Conservation (phyloP, 2,113 vertebrate species). For the Dryoscopus gambensis region DNA sequence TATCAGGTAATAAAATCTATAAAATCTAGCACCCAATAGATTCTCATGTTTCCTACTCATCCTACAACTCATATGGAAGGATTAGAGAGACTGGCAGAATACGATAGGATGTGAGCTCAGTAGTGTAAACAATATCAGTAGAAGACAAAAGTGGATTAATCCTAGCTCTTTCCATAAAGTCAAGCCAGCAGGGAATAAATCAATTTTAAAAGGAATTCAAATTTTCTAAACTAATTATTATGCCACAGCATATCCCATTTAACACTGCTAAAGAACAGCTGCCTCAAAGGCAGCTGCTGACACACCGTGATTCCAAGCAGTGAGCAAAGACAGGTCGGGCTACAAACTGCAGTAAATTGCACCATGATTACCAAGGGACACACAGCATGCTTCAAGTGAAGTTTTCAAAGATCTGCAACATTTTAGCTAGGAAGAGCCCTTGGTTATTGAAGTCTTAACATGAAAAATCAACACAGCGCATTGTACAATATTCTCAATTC, state of each 20-base stretch:
- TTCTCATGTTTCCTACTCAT: neutral
- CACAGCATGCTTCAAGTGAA: neutral
- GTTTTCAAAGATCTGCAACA: neutral
- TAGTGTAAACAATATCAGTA: neutral
- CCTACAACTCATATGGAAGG: neutral
- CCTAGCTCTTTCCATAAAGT: neutral
- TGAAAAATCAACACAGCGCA: neutral
- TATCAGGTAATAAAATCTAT: neutral
- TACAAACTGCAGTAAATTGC: neutral
- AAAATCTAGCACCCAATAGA: neutral
- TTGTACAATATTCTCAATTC: neutral
- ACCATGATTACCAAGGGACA: neutral
- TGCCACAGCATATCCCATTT: neutral
- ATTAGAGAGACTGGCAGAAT: neutral
- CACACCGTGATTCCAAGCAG: neutral
- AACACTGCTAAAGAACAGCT: neutral
- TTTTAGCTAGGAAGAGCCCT: neutral
- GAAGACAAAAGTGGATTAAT: neutral
- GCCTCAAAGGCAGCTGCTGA: neutral
- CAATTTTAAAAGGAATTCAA: neutral
- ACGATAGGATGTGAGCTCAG: neutral
- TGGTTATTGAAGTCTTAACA: neutral
- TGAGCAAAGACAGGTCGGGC: neutral
- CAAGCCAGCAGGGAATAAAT: neutral
- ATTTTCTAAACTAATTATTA: neutral